phyloP scores from a whole-genome alignment of 1,140 invertebrate genomes.

The Eriocheir sinensis region DNA sequence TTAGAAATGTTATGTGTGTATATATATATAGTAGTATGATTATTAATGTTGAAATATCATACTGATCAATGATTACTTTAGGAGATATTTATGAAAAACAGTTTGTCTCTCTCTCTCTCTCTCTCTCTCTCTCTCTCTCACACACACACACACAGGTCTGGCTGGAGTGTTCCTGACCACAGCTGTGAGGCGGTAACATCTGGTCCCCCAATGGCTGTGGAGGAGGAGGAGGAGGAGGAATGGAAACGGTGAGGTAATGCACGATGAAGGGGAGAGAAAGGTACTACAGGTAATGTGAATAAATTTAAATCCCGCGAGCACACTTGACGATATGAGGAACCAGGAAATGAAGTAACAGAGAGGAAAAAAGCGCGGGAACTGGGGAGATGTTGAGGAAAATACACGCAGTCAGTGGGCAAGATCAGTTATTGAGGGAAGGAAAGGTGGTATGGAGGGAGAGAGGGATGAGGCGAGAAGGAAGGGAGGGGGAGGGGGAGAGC shows the following conservation, averaged over 20 bases:
- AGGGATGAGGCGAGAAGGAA: not conserved
- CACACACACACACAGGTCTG: too few species aligned
- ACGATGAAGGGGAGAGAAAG: not conserved
- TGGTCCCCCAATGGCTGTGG: not conserved
- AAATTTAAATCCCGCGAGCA: not conserved
- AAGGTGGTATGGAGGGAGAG: not conserved
- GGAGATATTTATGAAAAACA: too few species aligned
- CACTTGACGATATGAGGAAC: not conserved
- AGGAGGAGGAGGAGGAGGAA: not conserved
- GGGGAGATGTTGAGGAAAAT: not conserved
- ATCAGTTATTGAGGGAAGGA: not conserved
- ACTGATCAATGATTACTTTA: too few species aligned
- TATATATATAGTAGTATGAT: too few species aligned
- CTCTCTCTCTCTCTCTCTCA: conserved; percentile 8
- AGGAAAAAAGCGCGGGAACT: not conserved
- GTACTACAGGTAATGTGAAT: not conserved
- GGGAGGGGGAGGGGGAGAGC: not conserved
- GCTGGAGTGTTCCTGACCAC: not conserved
- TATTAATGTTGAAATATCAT: too few species aligned
- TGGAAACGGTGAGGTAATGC: not conserved
- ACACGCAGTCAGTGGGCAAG: not conserved
- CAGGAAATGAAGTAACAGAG: not conserved
- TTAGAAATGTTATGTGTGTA: too few species aligned
- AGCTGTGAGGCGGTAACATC: not conserved
- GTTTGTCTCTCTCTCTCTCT: not conserved